These are phyloP conservation scores for rabbit (Oryctolagus cuniculus) DNA, from an alignment of 2,113 vertebrate genomes.

Conservation along the genomic window DNA sequence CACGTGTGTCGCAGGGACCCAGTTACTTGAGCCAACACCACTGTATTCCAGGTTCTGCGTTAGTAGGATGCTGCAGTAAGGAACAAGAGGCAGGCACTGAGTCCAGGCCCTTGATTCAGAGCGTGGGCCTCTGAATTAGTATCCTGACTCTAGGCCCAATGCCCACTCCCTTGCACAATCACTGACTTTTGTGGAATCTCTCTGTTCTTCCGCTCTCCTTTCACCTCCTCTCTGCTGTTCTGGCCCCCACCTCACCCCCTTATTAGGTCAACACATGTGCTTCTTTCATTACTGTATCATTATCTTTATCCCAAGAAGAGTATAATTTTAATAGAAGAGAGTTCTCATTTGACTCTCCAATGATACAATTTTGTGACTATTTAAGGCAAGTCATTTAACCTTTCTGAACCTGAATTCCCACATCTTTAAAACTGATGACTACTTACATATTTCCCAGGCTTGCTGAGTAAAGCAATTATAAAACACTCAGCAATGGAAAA, in stretches of 20 bases:
- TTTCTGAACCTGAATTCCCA: conserved; percentile 66
- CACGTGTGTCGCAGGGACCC: no score
- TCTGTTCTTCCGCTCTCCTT: background rate
- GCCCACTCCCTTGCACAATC: background rate
- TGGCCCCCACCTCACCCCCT: no score
- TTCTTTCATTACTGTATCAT: conserved; percentile 31
- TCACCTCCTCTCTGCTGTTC: background rate
- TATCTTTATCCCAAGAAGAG: conserved; percentile 56
- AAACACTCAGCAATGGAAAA: conserved; percentile 53
- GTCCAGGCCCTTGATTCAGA: no score
- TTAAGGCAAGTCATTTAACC: conserved; percentile 72
- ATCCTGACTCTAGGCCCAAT: no score
- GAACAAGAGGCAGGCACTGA: no score
- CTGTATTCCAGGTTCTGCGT: no score
- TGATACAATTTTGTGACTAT: conserved; percentile 61
- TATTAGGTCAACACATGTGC: background rate
- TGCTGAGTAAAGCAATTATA: conserved; percentile 72
- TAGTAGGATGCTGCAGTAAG: no score
- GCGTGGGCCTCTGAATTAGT: no score
- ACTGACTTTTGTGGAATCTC: conserved; percentile 9
- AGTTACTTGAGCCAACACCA: no score
- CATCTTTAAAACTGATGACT: conserved; percentile 70
- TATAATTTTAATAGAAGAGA: conserved; percentile 50
- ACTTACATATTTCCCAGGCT: conserved; percentile 58
- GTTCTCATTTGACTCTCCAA: conserved; percentile 48